phyloP scores from a whole-genome alignment of 2,113 vertebrate genomes.

The Raja brachyura region DNA sequence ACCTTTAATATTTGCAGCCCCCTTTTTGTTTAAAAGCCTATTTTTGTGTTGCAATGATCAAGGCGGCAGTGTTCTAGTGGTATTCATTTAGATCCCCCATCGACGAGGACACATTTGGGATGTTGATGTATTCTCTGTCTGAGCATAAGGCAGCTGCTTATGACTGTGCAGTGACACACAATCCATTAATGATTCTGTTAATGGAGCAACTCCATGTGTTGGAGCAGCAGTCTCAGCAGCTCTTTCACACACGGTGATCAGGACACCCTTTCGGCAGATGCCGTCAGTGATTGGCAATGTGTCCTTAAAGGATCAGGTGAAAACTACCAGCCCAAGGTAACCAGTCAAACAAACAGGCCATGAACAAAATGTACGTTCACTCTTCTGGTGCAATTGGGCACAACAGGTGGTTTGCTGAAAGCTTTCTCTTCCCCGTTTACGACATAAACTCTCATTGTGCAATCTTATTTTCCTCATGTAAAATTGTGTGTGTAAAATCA shows the following conservation, averaged over 20 bases:
- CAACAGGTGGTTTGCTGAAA: not conserved
- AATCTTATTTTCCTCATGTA: not conserved
- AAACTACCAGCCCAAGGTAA: not conserved
- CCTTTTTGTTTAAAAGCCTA: not conserved
- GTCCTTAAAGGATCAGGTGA: not conserved
- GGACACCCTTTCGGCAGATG: not conserved
- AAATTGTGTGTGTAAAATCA: too few species aligned
- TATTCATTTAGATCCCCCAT: conserved; percentile 26
- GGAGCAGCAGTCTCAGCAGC: not conserved
- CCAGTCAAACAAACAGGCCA: not conserved
- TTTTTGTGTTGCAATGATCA: not conserved
- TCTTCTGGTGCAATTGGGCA: not conserved
- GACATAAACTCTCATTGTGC: not conserved
- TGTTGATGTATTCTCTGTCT: not conserved
- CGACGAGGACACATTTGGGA: not conserved
- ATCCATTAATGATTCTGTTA: conserved; percentile 30
- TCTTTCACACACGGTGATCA: conserved; percentile 6
- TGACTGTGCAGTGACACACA: not conserved
- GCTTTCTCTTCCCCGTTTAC: not conserved
- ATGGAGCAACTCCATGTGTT: not conserved
- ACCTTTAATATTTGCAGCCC: not conserved
- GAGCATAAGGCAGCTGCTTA: conserved; percentile 23
- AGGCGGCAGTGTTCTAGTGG: not conserved
- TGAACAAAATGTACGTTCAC: not conserved
- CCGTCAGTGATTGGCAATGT: not conserved